Percentiles rank a stretch among this genome's conserved stretches.
phyloP scores from a whole-genome alignment of 2,113 vertebrate genomes.

The Siphamia tubifer region DNA sequence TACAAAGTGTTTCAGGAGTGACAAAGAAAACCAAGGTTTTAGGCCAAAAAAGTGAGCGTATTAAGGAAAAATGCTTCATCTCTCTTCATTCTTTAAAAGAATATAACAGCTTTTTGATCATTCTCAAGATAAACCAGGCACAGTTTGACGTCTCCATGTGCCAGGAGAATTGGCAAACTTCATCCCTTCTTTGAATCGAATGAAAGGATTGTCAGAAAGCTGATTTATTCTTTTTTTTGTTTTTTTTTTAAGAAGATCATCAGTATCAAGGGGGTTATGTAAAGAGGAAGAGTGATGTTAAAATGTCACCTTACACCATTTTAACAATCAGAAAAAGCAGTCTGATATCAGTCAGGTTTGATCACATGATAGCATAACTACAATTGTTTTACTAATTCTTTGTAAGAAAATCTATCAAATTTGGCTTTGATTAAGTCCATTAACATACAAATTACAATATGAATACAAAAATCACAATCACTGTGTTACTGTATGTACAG shows the following conservation, averaged over 20 bases:
- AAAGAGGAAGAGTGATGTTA: conserved; percentile 16
- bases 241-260: conserved; percentile 3
- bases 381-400: not conserved
- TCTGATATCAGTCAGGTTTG: not conserved
- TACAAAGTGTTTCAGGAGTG: conserved; percentile 45
- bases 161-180: too few relatives aligned
- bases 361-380: conserved; percentile 1
- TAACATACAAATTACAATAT: conserved; percentile 24
- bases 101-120: not conserved
- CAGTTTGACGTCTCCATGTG: not conserved
- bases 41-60: not conserved
- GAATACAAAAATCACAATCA: conserved; percentile 26
- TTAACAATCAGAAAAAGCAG: not conserved
- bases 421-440: conserved; percentile 18
- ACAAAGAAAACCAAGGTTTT: conserved; percentile 19
- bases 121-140: not conserved
- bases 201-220: not conserved
- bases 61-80: not conserved
- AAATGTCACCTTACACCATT: not conserved
- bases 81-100: not conserved
- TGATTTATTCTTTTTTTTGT: not conserved
- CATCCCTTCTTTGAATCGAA: not conserved
- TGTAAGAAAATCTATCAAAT: conserved; percentile 10
- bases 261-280: not conserved
- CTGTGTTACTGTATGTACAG: conserved; percentile 28